These are phyloP conservation scores for Apamea sordens DNA, from an alignment of 2,888 invertebrate genomes.

Conservation along the genomic window DNA sequence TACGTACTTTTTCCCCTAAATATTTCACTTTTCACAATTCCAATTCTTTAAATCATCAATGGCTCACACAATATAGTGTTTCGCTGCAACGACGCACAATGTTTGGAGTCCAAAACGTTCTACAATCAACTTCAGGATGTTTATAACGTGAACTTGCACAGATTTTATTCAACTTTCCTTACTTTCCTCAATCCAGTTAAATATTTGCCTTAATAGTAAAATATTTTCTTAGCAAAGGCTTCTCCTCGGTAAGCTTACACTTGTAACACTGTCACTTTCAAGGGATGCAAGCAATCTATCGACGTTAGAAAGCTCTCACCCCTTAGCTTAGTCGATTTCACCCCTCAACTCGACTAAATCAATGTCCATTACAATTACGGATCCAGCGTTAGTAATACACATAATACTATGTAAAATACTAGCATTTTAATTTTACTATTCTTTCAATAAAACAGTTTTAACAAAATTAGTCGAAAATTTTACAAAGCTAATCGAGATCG, in stretches of 20 bases:
- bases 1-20: not conserved
- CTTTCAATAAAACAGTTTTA: not conserved
- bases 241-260: not conserved
- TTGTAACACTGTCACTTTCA: not conserved
- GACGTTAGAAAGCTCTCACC: not conserved
- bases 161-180: no score
- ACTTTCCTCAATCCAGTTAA: not conserved
- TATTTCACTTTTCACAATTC: not conserved
- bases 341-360: not conserved
- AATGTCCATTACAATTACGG: not conserved
- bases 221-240: not conserved
- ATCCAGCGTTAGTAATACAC: not conserved
- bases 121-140: no score
- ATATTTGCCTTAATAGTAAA: not conserved
- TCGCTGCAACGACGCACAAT: no score
- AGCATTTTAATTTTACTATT: not conserved
- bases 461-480: not conserved
- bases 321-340: not conserved
- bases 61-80: no score
- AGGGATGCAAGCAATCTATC: constrained; percentile 11
- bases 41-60: not conserved
- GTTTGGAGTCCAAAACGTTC: not conserved
- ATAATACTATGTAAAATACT: not conserved
- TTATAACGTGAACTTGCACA: not conserved
- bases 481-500: not conserved